Base-by-base conservation (phyloP, 2,113 vertebrate genomes). In the Cyanoramphus novaezelandiae region DNA sequence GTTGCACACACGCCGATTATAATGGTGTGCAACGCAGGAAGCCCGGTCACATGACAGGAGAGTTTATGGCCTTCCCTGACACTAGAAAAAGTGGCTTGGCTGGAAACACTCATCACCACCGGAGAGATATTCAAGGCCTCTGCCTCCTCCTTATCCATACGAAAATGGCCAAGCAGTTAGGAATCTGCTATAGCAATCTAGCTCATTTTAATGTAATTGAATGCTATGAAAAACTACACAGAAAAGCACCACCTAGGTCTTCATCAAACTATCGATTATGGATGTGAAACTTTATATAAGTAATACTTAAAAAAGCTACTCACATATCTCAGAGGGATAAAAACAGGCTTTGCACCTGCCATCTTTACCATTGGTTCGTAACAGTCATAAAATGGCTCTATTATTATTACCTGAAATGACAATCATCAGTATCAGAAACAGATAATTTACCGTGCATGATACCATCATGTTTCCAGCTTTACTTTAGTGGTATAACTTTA, bases 341-440 rank as follows among this genome's bases (percentile, higher is more conserved):
- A 98, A 92, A 99, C 98, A 74, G 99, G 99, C 47, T 96, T 99
- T 75, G 98, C 99, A 90, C 99, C 99, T 0, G 98, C 99, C 99
- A 99, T 99, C 93, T 96, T 98, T 37, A 99, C 98, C 99, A 99
- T 99, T 8, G 99, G 98, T 29, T 99, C 98, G 3, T 99, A 99
- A 94, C 99, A 99, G 76, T 99, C 99, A 86, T 98, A 99, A 97
- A 99, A 99, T 28, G 99, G 99, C 69, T 99, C 99, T 62, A 99
- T 99, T 83, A 99, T 99, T 97, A 99, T 99, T 69, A 99, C 99
- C 99, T 99, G 92, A 94, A 97, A 96, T 86, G 50, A 97, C 69
- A 78, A 88, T 39, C 14, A 78, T 12, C 43, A 59, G 74, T 52
- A 69, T 94, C n/a, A 91, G 72, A 93, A 92, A 75, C 17, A 87